Percentiles rank a stretch among this genome's conserved stretches.
Evolutionary conservation across 2,888 invertebrate genomes (phyloP).

Genomic region (Listrodromus nycthemerus): DNA sequence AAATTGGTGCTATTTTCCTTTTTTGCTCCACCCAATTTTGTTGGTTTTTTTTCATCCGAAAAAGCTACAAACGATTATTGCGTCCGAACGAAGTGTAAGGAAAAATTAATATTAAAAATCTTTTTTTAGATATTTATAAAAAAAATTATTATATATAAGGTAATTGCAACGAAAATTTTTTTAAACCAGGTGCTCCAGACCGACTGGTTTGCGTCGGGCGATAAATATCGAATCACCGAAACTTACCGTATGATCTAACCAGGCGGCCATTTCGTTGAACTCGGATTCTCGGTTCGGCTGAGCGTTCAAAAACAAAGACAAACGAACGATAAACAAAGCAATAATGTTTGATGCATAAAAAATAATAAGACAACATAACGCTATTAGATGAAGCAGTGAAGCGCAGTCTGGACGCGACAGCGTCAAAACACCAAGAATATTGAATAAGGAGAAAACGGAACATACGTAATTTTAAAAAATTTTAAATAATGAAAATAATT

Average conservation of each 20-base stretch:
- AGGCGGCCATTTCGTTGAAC: slow-evolving; percentile 97
- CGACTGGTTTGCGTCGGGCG: too few species aligned
- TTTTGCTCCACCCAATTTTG: neutral
- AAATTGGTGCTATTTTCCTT: neutral
- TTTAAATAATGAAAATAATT: slow-evolving; percentile 26
- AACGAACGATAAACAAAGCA: slow-evolving; percentile 77
- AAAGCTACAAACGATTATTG: too few species aligned
- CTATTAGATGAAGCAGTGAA: too few species aligned
- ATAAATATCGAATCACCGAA: neutral
- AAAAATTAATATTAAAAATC: neutral
- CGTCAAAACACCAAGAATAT: too few species aligned
- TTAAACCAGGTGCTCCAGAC: neutral
- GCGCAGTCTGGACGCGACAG: too few species aligned
- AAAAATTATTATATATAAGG: neutral
- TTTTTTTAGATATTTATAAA: neutral
- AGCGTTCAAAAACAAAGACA: slow-evolving; percentile 80
- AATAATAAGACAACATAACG: slow-evolving; percentile 42
- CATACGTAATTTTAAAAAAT: slow-evolving; percentile 30
- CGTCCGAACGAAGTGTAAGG: too few species aligned
- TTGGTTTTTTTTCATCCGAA: neutral
- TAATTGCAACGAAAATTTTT: neutral
- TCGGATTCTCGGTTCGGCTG: slow-evolving; percentile 90
- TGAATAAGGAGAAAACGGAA: slow-evolving; percentile 69
- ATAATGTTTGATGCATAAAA: slow-evolving; percentile 65
- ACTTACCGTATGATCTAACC: slow-evolving; percentile 95